Conservation (phyloP, 2,888 invertebrate genomes). For the Teleiodes luculella region DNA sequence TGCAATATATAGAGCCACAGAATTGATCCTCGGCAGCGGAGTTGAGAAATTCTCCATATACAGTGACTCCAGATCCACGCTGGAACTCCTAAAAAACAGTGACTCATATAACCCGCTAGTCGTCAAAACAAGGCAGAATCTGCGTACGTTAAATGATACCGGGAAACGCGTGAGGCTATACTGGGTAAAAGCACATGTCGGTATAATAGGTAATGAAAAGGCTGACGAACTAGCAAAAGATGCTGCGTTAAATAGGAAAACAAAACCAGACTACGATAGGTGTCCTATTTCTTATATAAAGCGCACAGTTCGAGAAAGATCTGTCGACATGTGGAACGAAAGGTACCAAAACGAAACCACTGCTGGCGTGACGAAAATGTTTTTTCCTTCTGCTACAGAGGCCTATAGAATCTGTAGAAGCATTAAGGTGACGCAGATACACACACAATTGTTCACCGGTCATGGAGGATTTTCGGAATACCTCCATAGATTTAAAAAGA, state of each 20-base stretch:
- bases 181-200: background rate
- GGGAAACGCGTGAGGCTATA: background rate
- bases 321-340: constrained; percentile 5
- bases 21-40: too few species aligned
- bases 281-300: constrained; percentile 9
- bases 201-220: background rate
- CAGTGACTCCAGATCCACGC: constrained; percentile 6
- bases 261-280: constrained; percentile 4
- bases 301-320: background rate
- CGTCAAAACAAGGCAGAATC: background rate
- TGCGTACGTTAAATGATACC: background rate
- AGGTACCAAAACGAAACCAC: background rate
- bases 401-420: background rate
- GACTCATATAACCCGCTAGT: background rate
- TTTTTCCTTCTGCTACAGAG: constrained; percentile 1
- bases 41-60: background rate
- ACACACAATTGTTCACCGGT: too few species aligned
- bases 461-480: too few species aligned
- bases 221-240: constrained; percentile 17
- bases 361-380: background rate
- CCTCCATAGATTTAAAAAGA: too few species aligned
- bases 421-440: background rate
- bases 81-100: background rate
- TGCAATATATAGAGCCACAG: background rate
- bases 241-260: constrained; percentile 9